A percentile compares a stretch with the other conserved stretches of the same genome.
Evolutionary conservation across 2,113 vertebrate genomes (phyloP).

Genomic region (Hydrolagus affinis): DNA sequence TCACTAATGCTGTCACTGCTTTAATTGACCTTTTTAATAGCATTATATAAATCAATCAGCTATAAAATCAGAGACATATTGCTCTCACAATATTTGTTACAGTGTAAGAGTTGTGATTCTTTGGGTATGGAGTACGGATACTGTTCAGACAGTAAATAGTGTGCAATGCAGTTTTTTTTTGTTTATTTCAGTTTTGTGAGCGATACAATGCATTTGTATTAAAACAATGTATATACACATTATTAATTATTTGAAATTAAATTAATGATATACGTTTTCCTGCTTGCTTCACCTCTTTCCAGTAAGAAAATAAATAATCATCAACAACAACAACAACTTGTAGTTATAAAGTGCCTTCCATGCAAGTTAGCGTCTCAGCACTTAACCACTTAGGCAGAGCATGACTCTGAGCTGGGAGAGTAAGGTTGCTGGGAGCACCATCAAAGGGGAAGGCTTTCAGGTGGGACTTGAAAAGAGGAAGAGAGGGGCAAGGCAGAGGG

Average conservation of each 20-base stretch:
- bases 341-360: background rate
- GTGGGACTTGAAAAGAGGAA: background rate
- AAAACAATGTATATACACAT: background rate
- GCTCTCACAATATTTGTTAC: background rate
- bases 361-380: background rate
- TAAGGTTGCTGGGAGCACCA: background rate
- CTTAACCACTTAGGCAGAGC: background rate
- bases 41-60: background rate
- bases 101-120: background rate
- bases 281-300: no score
- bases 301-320: background rate
- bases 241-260: background rate
- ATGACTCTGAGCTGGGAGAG: background rate
- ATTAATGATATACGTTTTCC: background rate
- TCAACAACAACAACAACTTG: background rate
- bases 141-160: conserved; percentile 21
- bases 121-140: background rate
- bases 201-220: background rate
- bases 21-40: background rate
- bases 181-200: background rate
- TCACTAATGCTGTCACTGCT: conserved; percentile 20
- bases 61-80: background rate
- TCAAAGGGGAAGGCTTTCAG: background rate
- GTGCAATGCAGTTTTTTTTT: conserved; percentile 1
- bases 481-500: background rate